These are phyloP conservation scores for Choloepus didactylus DNA, from an alignment of 2,797 vertebrate species.

Conservation along the genomic window DNA sequence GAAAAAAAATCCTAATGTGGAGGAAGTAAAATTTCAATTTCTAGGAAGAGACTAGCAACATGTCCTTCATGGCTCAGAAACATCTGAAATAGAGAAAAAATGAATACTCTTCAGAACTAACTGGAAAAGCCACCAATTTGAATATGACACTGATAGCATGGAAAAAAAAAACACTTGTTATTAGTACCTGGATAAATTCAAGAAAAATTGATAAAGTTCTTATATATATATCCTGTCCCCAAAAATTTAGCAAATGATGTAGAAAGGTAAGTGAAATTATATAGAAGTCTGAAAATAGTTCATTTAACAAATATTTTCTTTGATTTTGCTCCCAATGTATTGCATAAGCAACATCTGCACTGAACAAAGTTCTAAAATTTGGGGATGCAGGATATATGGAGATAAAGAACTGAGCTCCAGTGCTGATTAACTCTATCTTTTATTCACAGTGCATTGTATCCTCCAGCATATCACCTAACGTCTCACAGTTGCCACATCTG, in stretches of 20 bases:
- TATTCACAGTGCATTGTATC: background rate
- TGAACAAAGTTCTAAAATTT: background rate
- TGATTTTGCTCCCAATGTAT: background rate
- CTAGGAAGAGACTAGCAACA: background rate
- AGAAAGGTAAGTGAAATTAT: background rate
- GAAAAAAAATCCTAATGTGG: background rate
- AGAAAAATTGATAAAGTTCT: background rate
- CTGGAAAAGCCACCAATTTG: background rate
- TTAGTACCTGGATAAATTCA: background rate
- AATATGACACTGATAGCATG: background rate
- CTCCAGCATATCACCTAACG: fast-evolving
- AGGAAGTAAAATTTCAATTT: background rate
- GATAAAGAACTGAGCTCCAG: background rate
- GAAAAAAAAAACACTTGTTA: background rate
- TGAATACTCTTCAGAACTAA: background rate
- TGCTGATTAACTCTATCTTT: fast-evolving
- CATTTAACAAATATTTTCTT: background rate
- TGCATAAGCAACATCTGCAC: background rate
- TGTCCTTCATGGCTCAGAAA: background rate
- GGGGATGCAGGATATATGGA: background rate
- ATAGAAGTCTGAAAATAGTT: background rate
- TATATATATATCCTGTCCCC: background rate
- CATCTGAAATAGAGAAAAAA: background rate
- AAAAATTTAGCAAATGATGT: background rate
- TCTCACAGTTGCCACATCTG: background rate